phyloP scores from a whole-genome alignment of 2,888 invertebrate species.

The Cheilosia pagana region DNA sequence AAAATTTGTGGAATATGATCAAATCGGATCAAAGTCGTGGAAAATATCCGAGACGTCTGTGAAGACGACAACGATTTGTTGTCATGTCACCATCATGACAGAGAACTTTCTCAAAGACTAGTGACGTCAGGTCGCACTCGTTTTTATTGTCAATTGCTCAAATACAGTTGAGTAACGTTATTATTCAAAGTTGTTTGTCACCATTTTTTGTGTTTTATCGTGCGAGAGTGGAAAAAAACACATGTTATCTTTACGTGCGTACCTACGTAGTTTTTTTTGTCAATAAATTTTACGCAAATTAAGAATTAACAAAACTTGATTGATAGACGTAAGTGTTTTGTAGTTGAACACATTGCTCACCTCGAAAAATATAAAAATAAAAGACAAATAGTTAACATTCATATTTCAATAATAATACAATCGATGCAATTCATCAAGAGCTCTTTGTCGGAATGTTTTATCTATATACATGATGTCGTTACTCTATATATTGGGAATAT shows the following conservation, averaged over 20 bases:
- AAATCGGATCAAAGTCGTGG: no score
- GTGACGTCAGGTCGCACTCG: no score
- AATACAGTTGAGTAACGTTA: neutral
- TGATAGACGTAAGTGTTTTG: slow-evolving; percentile 18
- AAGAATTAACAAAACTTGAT: slow-evolving; percentile 7
- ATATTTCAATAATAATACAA: slow-evolving; percentile 1
- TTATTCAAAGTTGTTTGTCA: neutral
- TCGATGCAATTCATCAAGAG: slow-evolving; percentile 22
- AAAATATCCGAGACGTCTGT: no score
- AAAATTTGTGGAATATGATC: no score
- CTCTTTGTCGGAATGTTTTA: slow-evolving; percentile 38
- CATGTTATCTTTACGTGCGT: neutral
- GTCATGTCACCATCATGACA: no score
- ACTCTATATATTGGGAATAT: no score
- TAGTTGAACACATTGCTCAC: neutral
- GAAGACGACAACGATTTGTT: no score
- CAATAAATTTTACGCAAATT: slow-evolving; percentile 9
- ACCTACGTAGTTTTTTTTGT: neutral
- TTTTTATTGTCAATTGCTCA: no score
- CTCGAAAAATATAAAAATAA: no score
- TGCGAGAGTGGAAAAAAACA: slow-evolving; percentile 1
- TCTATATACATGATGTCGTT: neutral
- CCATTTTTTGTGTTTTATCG: neutral
- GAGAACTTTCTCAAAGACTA: no score
- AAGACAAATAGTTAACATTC: neutral